These are phyloP conservation scores for Aplochiton taeniatus DNA, from an alignment of 2,797 vertebrate species.

Conservation along the genomic window DNA sequence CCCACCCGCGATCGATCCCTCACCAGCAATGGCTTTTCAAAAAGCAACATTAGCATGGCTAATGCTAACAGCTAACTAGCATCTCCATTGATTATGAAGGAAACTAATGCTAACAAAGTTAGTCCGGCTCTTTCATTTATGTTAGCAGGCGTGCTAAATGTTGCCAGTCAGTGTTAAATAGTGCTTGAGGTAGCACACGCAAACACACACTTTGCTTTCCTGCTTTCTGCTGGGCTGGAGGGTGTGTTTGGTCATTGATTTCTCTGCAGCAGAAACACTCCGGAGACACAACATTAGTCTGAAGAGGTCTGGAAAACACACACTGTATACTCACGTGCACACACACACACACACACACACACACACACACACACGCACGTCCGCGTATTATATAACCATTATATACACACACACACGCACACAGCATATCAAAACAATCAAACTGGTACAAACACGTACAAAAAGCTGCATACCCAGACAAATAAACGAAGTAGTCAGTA, in stretches of 20 bases:
- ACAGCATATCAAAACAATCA: background rate
- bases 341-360: slow-evolving; percentile 4
- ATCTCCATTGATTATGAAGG: background rate
- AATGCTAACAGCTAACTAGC: slow-evolving; percentile 1
- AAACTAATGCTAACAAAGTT: background rate
- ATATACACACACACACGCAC: background rate
- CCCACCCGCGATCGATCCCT: slow-evolving; percentile 59
- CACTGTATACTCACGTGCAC: slow-evolving; percentile 25
- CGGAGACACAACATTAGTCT: slow-evolving; percentile 60
- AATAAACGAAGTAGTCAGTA: no score
- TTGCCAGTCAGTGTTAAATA: background rate
- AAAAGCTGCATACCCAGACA: background rate
- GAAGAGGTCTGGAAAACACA: slow-evolving; percentile 37
- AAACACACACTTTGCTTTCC: slow-evolving; percentile 31
- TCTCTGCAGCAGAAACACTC: slow-evolving; percentile 59
- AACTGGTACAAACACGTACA: background rate
- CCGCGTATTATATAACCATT: no score
- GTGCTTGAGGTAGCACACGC: background rate
- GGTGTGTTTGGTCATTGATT: slow-evolving; percentile 65
- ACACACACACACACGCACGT: background rate
- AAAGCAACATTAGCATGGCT: background rate
- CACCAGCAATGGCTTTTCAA: slow-evolving; percentile 25
- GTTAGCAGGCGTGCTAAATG: background rate
- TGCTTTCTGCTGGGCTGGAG: slow-evolving; percentile 49
- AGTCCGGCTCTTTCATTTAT: no score